Evolutionary conservation across 2,113 vertebrate genomes (phyloP).

Genomic region (Emydocephalus ijimae): DNA sequence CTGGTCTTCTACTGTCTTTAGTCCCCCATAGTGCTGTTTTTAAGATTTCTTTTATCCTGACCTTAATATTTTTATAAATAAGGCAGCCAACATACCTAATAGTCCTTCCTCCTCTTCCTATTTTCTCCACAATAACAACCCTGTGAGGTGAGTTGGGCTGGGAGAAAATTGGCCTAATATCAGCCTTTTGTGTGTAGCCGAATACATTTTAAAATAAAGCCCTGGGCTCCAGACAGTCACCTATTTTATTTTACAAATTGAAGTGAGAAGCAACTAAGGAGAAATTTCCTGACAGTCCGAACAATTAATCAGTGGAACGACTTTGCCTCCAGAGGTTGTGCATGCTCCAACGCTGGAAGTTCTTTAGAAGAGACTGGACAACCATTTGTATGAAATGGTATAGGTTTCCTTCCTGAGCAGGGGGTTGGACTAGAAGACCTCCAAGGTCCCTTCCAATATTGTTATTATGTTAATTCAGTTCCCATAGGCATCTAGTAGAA

Average conservation of each 20-base stretch:
- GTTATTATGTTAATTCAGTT: not conserved
- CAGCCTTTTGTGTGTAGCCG: not conserved
- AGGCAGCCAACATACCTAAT: not conserved
- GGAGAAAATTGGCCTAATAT: not conserved
- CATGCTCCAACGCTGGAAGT: not conserved
- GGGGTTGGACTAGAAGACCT: not conserved
- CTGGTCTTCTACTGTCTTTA: not conserved
- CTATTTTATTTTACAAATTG: not conserved
- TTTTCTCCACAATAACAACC: not conserved
- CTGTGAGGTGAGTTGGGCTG: not conserved
- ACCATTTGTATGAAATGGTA: not conserved
- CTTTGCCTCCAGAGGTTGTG: not conserved
- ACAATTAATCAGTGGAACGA: not conserved
- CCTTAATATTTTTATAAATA: not conserved
- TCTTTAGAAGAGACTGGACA: not conserved
- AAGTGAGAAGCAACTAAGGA: not conserved
- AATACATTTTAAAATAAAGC: not conserved
- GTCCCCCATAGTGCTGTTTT: not conserved
- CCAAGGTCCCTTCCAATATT: not conserved
- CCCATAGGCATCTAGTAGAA: not conserved
- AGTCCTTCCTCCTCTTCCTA: not conserved
- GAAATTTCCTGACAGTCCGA: not conserved
- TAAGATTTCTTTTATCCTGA: not conserved
- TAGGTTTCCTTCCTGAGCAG: not conserved
- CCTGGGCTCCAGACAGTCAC: not conserved